Evolutionary conservation across 2,113 vertebrate genomes (phyloP).

Genomic region (Cisticola juncidis): DNA sequence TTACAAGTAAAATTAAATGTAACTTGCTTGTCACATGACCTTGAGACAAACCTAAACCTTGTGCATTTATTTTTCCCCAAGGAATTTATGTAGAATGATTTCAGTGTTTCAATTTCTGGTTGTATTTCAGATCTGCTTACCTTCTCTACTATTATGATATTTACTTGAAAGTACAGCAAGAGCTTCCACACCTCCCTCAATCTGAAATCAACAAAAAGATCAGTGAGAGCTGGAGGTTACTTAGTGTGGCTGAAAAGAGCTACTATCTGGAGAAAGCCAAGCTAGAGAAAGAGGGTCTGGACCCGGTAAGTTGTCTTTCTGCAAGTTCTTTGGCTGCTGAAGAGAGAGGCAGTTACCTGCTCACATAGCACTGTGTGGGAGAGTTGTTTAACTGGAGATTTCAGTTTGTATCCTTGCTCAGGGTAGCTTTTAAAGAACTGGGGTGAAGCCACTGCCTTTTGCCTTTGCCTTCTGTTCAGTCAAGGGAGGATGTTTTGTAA

Average conservation of each 20-base stretch:
- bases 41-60: not conserved
- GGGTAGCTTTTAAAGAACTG: not conserved
- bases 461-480: not conserved
- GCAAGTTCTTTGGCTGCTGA: not conserved
- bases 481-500: not conserved
- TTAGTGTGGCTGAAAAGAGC: conserved; percentile 93
- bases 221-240: conserved; percentile 94
- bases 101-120: not conserved
- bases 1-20: not conserved
- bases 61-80: not conserved
- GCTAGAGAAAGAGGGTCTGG: conserved; percentile 89
- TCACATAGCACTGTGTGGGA: not conserved
- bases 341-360: not conserved
- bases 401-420: not conserved
- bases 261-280: conserved; percentile 94
- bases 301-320: conserved; percentile 78
- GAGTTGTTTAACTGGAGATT: not conserved
- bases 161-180: conserved; percentile 92
- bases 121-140: conserved; percentile 88
- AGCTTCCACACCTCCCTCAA: conserved; percentile 90
- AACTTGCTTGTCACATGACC: not conserved
- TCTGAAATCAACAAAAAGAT: conserved; percentile 99
- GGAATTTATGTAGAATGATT: not conserved
- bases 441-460: not conserved
- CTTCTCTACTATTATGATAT: conserved; percentile 97